Evolutionary conservation across 2,113 vertebrate genomes (phyloP), one percentile per base, ranked within the genome.

Genomic region (Odontophorus gujanensis): DNA sequence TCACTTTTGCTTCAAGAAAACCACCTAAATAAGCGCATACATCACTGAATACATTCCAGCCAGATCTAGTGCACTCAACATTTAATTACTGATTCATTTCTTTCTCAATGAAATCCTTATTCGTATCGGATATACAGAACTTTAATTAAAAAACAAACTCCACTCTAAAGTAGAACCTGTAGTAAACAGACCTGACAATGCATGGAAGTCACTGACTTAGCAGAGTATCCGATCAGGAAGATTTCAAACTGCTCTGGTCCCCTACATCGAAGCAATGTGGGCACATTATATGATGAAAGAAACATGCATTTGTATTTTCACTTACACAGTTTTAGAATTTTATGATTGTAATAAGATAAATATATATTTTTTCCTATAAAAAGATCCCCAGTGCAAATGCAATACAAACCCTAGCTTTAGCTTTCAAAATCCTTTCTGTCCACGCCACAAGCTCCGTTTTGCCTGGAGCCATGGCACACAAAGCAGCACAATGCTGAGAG

Each of bases 391-490:
- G 75, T 65, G 17, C 16, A 94, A 90, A 81, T 25, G 21, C 40
- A 11, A 11, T 6, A 75, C 51, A 77, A 89, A 74, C 13, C 25
- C 11, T 51, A 88, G 34, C 26, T 86, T 48, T 6, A 47, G 42
- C 42, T 57, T 74, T 90, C 63, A 63, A 65, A 85, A 58, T 43
- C 2, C 20, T 63, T 82, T 85, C 38, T 81, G 57, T 38, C n/a
- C 11, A 14, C 1, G 2, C 74, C 22, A 50, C 2, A 13, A 75
- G 28, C 11, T 71, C 59, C 36, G 47, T 65, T 57, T 17, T 1
- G 0, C 28, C 17, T 66, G 42, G 34, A 85, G 38, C 11, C 1
- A 0, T 18, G 12, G 68, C 12, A 59, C 0, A 0, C 50, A 9
- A 88, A 47, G 32, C 34, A 93, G 65, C 59, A 74, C 13, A 19